These are phyloP conservation scores for Aphelenchoides bicaudatus DNA, from an alignment of 2,888 invertebrate genomes.

Conservation along the genomic window DNA sequence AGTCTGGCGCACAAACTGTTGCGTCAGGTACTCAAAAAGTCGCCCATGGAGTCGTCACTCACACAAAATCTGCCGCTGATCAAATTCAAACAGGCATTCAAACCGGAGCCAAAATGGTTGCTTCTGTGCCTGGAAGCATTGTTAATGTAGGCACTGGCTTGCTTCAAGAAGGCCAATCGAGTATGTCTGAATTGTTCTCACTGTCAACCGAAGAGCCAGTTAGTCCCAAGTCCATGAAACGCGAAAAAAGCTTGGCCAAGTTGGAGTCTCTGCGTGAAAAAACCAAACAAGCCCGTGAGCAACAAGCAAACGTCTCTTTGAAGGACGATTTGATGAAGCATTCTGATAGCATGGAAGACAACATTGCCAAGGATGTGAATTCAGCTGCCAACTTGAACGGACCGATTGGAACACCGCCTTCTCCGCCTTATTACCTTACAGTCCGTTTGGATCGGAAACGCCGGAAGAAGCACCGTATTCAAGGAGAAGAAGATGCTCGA, in stretches of 20 bases:
- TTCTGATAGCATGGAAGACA: slow-evolving; percentile 8
- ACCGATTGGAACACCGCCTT: slow-evolving; percentile 39
- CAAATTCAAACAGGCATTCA: slow-evolving; percentile 57
- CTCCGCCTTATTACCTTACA: slow-evolving; percentile 57
- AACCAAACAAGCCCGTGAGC: slow-evolving; percentile 52
- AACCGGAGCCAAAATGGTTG: slow-evolving; percentile 54
- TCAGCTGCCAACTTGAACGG: slow-evolving; percentile 7
- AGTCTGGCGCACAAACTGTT: slow-evolving; percentile 54
- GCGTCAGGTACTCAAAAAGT: slow-evolving; percentile 57
- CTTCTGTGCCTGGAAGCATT: slow-evolving; percentile 64
- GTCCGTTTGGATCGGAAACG: slow-evolving; percentile 52
- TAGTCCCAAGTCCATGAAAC: slow-evolving; percentile 42
- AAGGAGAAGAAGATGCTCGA: slow-evolving; percentile 10
- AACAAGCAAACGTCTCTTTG: slow-evolving; percentile 32
- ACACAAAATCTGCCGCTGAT: slow-evolving; percentile 60
- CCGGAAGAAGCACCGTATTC: slow-evolving; percentile 35
- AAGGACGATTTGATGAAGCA: slow-evolving; percentile 23
- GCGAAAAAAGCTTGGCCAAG: slow-evolving; percentile 55
- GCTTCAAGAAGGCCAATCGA: slow-evolving; percentile 40
- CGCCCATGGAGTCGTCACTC: slow-evolving; percentile 58
- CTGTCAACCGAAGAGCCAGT: slow-evolving; percentile 19
- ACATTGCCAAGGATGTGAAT: slow-evolving; percentile 9
- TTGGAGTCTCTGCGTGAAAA: slow-evolving; percentile 44
- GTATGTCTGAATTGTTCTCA: slow-evolving; percentile 30
- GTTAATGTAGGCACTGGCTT: slow-evolving; percentile 70